phyloP scores from a whole-genome alignment of 2,888 invertebrate genomes.

The Lochmaea crataegi region DNA sequence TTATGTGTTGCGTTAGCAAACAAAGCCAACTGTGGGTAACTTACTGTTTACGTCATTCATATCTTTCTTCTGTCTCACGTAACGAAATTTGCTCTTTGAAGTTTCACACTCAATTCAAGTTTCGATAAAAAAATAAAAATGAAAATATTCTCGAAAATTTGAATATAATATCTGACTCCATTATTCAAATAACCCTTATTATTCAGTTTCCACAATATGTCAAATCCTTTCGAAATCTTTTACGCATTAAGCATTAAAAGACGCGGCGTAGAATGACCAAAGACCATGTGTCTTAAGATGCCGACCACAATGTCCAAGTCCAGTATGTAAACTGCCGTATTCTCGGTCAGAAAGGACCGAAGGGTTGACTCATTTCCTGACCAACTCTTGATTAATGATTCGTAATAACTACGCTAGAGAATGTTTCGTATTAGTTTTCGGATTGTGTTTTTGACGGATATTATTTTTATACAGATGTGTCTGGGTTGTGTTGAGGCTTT shows the following conservation, averaged over 20 bases:
- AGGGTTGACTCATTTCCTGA: conserved; percentile 67
- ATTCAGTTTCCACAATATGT: conserved; percentile 14
- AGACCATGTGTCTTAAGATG: conserved; percentile 59
- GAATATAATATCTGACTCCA: not conserved
- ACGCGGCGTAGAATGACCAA: conserved; percentile 55
- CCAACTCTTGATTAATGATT: conserved; percentile 66
- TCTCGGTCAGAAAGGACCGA: conserved; percentile 61
- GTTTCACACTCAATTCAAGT: too few species aligned
- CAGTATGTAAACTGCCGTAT: conserved; percentile 60
- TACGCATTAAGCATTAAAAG: conserved; percentile 57
- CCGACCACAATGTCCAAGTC: conserved; percentile 56
- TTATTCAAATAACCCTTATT: not conserved
- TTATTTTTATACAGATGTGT: conserved; percentile 46
- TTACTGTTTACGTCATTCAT: too few species aligned
- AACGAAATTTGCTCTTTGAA: too few species aligned
- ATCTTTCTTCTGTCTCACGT: too few species aligned
- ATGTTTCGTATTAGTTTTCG: conserved; percentile 48
- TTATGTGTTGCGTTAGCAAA: too few species aligned
- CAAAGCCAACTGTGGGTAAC: too few species aligned
- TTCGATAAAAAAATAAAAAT: not conserved
- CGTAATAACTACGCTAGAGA: conserved; percentile 63
- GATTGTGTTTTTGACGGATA: conserved; percentile 60
- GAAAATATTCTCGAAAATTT: not conserved
- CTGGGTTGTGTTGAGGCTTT: conserved; percentile 35
- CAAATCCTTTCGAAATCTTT: conserved; percentile 51